Evolutionary conservation across 35 echinoderm and acorn worm genomes (phyloP), one percentile per base, ranked within the genome.

Genomic region (Heliocidaris erythrogramma): DNA sequence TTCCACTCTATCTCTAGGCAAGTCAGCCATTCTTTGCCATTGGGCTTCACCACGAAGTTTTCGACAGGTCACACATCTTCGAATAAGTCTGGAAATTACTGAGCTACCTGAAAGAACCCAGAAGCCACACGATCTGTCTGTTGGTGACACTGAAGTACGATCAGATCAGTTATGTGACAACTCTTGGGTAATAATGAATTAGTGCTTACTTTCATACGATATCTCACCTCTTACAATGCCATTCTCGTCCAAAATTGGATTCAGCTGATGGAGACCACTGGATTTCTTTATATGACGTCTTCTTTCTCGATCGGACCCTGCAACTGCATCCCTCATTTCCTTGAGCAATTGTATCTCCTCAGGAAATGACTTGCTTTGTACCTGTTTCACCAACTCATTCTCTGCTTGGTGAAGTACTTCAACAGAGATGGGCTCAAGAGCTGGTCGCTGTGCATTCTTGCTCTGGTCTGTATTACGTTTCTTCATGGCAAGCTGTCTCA

Each of bases 161-260:
- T 90, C 90, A 90, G 47, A n/a, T n/a, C n/a, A n/a, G n/a, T n/a
- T 8, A 5, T 10, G 49, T 95, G 96, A 24, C 16, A 0, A 9
- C 85, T 90, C 53, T 71, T 50, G 24, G 90, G 93, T 31, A 97
- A 93, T n/a, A 78, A 97, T 97, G 24, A 60, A 49, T 49, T 94
- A 95, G 92, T 98, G 94, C 93, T 98, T 96, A 71, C 94, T 60
- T 13, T 52, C 92, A 93, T 90, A 94, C 31, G 95, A 31, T 2
- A 85, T 30, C 1, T 95, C 93, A 47, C 30, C 27, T 93, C 85
- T 96, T 35, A 48, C 48, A 18, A 97, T n/a, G 50, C n/a, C n/a
- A n/a, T n/a, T n/a, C 96, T 88, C 56, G 69, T 96, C 94, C 17
- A 98, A 17, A 53, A 98, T 96, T 88, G 97, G 97, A 93, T 98